Evolutionary conservation across 2,888 invertebrate species (phyloP).

Genomic region (Thera britannica): DNA sequence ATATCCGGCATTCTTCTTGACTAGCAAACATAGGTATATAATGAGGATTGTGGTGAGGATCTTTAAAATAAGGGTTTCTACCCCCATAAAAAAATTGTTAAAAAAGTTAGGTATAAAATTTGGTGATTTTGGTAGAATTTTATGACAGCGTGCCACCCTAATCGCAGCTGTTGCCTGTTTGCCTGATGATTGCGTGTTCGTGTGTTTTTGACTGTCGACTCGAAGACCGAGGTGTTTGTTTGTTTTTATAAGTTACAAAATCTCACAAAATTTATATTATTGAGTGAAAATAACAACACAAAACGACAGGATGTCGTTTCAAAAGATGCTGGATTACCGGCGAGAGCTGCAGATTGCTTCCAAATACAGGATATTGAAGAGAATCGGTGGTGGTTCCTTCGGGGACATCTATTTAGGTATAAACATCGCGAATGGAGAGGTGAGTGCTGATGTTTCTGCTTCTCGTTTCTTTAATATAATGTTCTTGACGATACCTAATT

Average conservation of each 20-base stretch:
- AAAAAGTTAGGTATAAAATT: too few species aligned
- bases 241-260: conserved; percentile 40
- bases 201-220: conserved; percentile 43
- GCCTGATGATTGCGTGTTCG: too few species aligned
- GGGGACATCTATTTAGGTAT: conserved; percentile 98
- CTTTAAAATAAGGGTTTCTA: too few species aligned
- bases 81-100: too few species aligned
- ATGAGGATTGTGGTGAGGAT: too few species aligned
- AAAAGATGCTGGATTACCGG: conserved; percentile 45
- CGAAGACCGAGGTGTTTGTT: conserved; percentile 44
- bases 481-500: conserved; percentile 11
- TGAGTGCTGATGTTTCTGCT: conserved; percentile 64
- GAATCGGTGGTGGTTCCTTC: conserved; percentile 98
- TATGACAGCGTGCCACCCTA: conserved; percentile 1
- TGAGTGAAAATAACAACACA: conserved; percentile 31
- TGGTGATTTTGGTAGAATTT: conserved; percentile 30
- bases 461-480: conserved; percentile 9
- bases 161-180: too few species aligned
- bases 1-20: too few species aligned
- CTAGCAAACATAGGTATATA: too few species aligned
- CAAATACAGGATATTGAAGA: conserved; percentile 95
- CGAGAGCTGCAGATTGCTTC: conserved; percentile 58
- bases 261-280: conserved; percentile 39
- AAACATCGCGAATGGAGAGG: conserved; percentile 94
- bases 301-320: conserved; percentile 46